Evolutionary conservation across 2,797 vertebrate species (phyloP), one percentile per base, ranked within the genome.

Genomic region (Phoeniculus purpureus): DNA sequence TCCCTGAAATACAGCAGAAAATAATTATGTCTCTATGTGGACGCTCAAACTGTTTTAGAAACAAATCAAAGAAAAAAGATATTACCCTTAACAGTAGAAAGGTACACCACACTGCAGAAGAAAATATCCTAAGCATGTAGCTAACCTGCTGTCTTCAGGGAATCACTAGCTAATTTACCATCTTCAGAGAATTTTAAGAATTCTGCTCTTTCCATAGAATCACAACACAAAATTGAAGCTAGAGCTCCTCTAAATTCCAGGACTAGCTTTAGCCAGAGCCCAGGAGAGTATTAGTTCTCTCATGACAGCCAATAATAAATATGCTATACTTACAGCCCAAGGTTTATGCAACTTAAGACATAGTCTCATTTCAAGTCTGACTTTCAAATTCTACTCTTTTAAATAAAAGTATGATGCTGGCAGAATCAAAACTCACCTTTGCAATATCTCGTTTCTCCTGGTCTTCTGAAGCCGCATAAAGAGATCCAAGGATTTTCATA

Each of bases 401-500:
- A 77, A 1, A 3, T 26, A 52, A 10, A 58, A 26, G 21, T 7
- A 37, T 0, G 2, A 32, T 4, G 8, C 15, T 26, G 48, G 31
- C 2, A 15, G 31, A 77, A 64, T 17, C 29, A 85, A 79, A 67
- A 52, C 79, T 76, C 62, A 99, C 99, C 98, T 99, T 99, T 3
- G 99, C 99, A 71, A 99, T 98, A 94, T 99, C 99, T 95, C 99
- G 97, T 96, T 99, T 99, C 91, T 99, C 99, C 96, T 99, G 99
- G 95, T 99, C 99, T 66, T 99, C 99, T 43, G 98, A 99, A n/a
- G 99, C 98, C 20, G 99, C 99, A 68, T 99, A 99, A 27, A 99
- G 98, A 26, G 99, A 99, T 9, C 99, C 99, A 80, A 99, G 98
- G 95, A 99, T 99, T 95, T 99, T 99, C 99, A 99, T 99, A 12